Conservation (phyloP, 2,797 vertebrate genomes). For the Parotocinclus haroldoi region DNA sequence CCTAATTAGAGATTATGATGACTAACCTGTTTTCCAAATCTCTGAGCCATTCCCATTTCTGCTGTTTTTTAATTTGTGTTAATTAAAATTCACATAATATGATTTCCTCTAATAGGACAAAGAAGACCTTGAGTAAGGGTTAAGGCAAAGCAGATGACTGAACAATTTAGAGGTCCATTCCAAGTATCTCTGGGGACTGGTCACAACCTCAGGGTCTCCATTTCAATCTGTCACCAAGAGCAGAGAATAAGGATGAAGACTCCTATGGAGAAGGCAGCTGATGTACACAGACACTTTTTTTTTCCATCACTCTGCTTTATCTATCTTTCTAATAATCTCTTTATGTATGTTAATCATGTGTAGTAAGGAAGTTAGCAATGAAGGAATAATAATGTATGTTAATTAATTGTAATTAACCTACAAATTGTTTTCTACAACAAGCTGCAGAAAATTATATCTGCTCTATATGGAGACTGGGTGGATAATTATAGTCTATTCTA, state of each 20-base stretch:
- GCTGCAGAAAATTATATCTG: not conserved
- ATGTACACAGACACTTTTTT: not conserved
- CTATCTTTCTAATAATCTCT: constrained; percentile 2
- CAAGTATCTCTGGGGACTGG: constrained; percentile 7
- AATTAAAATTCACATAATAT: constrained; percentile 11
- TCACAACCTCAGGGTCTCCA: not conserved
- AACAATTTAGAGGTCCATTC: constrained; percentile 23
- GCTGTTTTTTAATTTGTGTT: not conserved
- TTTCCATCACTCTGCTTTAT: not conserved
- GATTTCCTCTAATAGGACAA: constrained; percentile 17
- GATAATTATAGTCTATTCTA: constrained; percentile 6
- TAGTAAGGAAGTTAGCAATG: not conserved
- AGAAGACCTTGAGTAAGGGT: constrained; percentile 14
- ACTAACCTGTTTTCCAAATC: not conserved
- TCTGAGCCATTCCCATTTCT: not conserved
- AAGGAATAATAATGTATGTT: constrained; percentile 1
- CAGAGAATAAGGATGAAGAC: constrained; percentile 6
- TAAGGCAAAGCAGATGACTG: constrained; percentile 6
- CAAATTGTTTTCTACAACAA: not conserved
- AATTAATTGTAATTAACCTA: constrained; percentile 4
- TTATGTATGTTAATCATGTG: not conserved
- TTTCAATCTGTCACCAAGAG: constrained; percentile 18
- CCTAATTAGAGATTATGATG: constrained; percentile 3
- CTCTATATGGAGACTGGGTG: not conserved
- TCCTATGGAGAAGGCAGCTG: constrained; percentile 1